These are phyloP conservation scores for Thamnophis sirtalis DNA, from an alignment of 2,113 vertebrate genomes.

Conservation along the genomic window DNA sequence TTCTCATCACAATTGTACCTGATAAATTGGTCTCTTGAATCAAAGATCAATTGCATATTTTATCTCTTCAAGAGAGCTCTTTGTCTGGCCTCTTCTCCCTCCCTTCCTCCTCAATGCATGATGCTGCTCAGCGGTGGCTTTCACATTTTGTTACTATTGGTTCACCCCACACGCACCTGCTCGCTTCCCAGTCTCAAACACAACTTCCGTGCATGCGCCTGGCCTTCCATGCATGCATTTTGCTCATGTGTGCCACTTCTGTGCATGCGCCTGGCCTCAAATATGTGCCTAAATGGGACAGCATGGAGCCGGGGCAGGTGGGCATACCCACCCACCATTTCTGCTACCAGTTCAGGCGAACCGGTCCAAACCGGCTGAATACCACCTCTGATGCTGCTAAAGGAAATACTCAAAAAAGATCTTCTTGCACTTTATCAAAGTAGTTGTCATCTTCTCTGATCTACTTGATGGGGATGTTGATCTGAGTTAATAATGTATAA, in stretches of 20 bases:
- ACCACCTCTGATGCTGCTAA: neutral
- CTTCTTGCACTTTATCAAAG: neutral
- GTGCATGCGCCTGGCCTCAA: too few relatives aligned
- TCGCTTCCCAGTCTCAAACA: too few relatives aligned
- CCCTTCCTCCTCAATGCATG: neutral
- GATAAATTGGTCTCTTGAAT: slow-evolving; percentile 1
- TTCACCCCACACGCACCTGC: too few relatives aligned
- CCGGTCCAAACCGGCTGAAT: too few relatives aligned
- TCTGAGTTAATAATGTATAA: neutral
- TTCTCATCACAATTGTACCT: slow-evolving; percentile 6
- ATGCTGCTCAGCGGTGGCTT: neutral
- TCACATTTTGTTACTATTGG: too few relatives aligned
- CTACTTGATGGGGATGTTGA: neutral
- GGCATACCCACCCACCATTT: too few relatives aligned
- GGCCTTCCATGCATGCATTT: too few relatives aligned
- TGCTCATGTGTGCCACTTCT: too few relatives aligned
- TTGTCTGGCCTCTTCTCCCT: neutral
- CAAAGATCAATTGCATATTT: rapidly evolving
- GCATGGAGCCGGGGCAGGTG: too few relatives aligned
- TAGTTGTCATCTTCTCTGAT: neutral
- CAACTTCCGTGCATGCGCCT: too few relatives aligned
- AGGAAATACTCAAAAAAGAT: neutral
- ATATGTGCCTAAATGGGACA: too few relatives aligned
- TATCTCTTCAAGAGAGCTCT: neutral
- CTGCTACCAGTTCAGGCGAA: too few relatives aligned